These are phyloP conservation scores for Anneissia japonica DNA, from an alignment of 35 echinoderm and acorn worm genomes.

Conservation along the genomic window DNA sequence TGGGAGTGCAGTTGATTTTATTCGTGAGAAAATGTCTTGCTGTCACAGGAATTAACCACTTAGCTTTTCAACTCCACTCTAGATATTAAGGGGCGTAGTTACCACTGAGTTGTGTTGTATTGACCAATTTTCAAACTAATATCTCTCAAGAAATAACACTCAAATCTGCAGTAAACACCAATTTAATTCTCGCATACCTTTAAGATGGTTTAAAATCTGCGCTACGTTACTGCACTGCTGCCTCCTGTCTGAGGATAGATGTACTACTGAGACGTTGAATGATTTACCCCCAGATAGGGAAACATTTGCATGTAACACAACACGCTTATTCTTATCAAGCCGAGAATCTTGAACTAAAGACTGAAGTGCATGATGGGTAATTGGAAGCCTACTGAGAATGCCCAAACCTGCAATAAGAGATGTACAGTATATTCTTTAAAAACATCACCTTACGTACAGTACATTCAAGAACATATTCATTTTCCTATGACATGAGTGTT, in stretches of 20 bases:
- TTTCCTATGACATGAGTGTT: too few species aligned
- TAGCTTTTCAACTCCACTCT: too few species aligned
- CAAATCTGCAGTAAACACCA: too few species aligned
- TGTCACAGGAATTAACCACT: too few species aligned
- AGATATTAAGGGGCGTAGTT: too few species aligned
- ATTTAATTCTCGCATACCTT: conserved; percentile 35
- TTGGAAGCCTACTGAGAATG: conserved; percentile 46
- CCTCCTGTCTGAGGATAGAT: conserved; percentile 57
- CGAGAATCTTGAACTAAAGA: conserved; percentile 32
- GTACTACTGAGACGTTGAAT: conserved; percentile 38
- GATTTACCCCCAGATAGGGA: background rate
- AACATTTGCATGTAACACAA: conserved; percentile 47
- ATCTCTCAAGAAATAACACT: too few species aligned
- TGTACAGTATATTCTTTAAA: background rate
- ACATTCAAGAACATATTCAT: too few species aligned
- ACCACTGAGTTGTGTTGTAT: too few species aligned
- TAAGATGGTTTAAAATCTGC: conserved; percentile 46
- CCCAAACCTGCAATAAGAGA: conserved; percentile 39
- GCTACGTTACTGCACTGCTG: conserved; percentile 72
- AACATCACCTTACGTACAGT: background rate
- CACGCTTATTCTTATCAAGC: conserved; percentile 43
- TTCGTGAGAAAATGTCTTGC: too few species aligned
- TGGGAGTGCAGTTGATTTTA: too few species aligned
- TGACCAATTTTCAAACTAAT: too few species aligned
- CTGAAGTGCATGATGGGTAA: conserved; percentile 16